Evolutionary conservation across 1,140 invertebrate species (phyloP).

Genomic region (Drosophila lowei): DNA sequence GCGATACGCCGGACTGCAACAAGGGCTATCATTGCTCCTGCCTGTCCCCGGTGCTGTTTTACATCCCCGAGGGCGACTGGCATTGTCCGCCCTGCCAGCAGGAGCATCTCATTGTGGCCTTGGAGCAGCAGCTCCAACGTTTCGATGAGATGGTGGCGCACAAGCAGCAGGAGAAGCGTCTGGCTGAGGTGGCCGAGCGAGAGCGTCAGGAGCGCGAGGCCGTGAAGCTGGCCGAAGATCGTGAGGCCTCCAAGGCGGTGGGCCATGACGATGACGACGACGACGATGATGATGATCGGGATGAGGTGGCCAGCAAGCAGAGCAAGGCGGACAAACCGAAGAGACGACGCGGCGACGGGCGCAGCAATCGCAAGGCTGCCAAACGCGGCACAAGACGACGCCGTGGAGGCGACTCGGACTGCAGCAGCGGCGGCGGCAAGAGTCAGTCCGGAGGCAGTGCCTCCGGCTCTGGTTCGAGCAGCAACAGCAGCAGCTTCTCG

Average conservation of each 20-base stretch:
- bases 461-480: constrained; percentile 31
- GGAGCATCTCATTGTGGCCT: constrained; percentile 88
- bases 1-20: constrained; percentile 93
- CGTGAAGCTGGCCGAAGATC: constrained; percentile 38
- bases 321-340: constrained; percentile 52
- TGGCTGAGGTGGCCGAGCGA: constrained; percentile 83
- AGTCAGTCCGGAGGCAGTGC: constrained; percentile 39
- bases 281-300: constrained; percentile 51
- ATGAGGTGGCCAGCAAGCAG: constrained; percentile 34
- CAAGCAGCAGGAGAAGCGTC: constrained; percentile 89
- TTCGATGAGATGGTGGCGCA: constrained; percentile 88
- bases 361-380: constrained; percentile 62
- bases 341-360: constrained; percentile 71
- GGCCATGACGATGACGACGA: constrained; percentile 32
- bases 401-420: constrained; percentile 29
- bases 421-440: constrained; percentile 31
- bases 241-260: constrained; percentile 3
- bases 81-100: constrained; percentile 98
- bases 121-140: constrained; percentile 86
- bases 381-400: constrained; percentile 68
- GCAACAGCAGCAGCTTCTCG: constrained; percentile 84
- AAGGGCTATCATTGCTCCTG: constrained; percentile 97
- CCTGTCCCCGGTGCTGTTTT: constrained; percentile 93
- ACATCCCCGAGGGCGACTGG: constrained; percentile 98
- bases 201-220: constrained; percentile 42